Conservation (phyloP, 2,113 vertebrate species). For the Echinops telfairi region DNA sequence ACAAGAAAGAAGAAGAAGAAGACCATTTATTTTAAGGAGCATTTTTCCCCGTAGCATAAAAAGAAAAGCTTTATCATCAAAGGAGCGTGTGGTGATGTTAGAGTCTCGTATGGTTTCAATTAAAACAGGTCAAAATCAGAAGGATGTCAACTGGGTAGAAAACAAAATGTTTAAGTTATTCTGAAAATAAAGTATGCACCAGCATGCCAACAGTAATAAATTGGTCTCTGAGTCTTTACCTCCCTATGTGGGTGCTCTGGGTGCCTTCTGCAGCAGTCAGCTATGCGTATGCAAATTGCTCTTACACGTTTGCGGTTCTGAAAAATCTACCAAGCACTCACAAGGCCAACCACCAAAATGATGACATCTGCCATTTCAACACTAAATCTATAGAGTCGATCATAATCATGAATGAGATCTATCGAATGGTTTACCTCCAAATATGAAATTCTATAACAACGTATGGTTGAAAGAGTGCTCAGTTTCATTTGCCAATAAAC, state of each 20-base stretch:
- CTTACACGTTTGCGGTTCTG: constrained; percentile 55
- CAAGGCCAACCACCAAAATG: constrained; percentile 69
- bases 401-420: constrained; percentile 67
- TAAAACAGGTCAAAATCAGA: constrained; percentile 68
- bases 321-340: constrained; percentile 76
- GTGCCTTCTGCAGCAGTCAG: constrained; percentile 70
- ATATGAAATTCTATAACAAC: constrained; percentile 89
- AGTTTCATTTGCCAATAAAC: constrained; percentile 94
- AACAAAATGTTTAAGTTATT: constrained; percentile 41
- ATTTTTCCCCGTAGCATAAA: constrained; percentile 53
- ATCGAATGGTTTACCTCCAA: constrained; percentile 87
- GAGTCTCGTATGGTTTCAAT: constrained; percentile 62
- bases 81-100: constrained; percentile 73
- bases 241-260: constrained; percentile 69
- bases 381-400: constrained; percentile 63
- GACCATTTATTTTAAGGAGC: constrained; percentile 31
- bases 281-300: constrained; percentile 55
- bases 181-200: constrained; percentile 14
- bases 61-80: constrained; percentile 62
- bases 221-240: constrained; percentile 63
- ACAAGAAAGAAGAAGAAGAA: constrained; percentile 36
- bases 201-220: constrained; percentile 35
- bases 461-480: constrained; percentile 92
- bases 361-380: constrained; percentile 69
- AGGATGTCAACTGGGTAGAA: constrained; percentile 64